Conservation (phyloP, 2,113 vertebrate species). For the Desmodus rotundus region DNA sequence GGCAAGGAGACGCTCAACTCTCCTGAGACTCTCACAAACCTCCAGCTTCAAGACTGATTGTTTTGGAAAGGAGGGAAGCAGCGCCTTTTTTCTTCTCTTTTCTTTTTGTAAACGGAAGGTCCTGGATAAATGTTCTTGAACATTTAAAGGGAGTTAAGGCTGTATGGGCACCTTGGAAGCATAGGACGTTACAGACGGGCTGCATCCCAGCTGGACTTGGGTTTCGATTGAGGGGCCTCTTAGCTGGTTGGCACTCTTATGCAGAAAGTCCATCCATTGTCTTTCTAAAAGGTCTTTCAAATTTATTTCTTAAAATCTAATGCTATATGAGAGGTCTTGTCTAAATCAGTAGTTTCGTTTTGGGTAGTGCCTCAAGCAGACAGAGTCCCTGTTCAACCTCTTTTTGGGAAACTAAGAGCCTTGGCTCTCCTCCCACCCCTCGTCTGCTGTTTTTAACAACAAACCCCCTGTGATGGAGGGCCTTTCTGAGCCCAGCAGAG, state of each 20-base stretch:
- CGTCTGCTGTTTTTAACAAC: not conserved
- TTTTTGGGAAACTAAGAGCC: not conserved
- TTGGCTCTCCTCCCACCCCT: not conserved
- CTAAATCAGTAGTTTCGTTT: slow-evolving; percentile 43
- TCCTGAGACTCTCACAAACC: not conserved
- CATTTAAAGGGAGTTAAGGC: not conserved
- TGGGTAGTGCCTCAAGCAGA: slow-evolving; percentile 30
- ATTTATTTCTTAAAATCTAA: not conserved
- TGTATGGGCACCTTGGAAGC: not conserved
- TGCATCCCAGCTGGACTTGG: not conserved
- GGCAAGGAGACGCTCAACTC: not conserved
- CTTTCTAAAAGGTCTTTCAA: not conserved
- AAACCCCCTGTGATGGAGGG: not conserved
- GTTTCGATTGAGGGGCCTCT: not conserved
- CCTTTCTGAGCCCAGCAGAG: not conserved
- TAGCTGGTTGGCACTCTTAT: too few species aligned
- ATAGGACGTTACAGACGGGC: not conserved
- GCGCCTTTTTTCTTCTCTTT: not conserved
- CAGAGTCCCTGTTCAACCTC: not conserved
- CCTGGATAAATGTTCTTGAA: not conserved
- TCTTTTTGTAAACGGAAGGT: not conserved
- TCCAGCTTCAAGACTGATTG: not conserved
- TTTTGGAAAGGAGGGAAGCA: not conserved
- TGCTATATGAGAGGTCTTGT: not conserved
- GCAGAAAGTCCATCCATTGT: not conserved